Percentiles rank a stretch among this genome's conserved stretches.
Conservation (phyloP, 2,888 invertebrate genomes). For the Philonicus albiceps region DNA sequence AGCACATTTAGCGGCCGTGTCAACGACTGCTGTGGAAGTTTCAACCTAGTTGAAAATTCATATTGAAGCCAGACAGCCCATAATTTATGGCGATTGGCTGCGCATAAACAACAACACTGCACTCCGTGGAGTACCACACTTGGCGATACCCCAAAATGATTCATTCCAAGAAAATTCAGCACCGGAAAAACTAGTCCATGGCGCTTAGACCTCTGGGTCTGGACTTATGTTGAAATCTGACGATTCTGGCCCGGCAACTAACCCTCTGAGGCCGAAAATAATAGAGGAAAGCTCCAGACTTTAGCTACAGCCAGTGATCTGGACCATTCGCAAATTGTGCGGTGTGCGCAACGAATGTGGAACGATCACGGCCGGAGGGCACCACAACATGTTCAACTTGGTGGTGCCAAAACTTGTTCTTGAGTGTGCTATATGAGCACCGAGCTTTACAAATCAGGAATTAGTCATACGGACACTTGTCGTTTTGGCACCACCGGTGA, state of each 20-base stretch:
- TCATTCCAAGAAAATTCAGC: slow-evolving; percentile 45
- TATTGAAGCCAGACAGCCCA: neutral
- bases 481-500: slow-evolving; percentile 30
- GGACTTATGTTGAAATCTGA: slow-evolving; percentile 34
- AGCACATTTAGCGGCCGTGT: neutral
- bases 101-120: slow-evolving; percentile 1
- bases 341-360: neutral
- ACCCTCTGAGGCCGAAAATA: slow-evolving; percentile 12
- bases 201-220: slow-evolving; percentile 15
- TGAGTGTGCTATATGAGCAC: slow-evolving; percentile 19
- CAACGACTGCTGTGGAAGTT: neutral
- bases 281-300: slow-evolving; percentile 19
- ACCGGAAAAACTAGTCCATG: slow-evolving; percentile 33
- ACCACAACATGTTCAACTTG: neutral
- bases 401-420: slow-evolving; percentile 2
- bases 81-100: slow-evolving; percentile 20
- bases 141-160: slow-evolving; percentile 43
- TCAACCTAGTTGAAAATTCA: neutral
- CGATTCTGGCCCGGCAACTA: neutral
- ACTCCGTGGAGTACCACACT: slow-evolving; percentile 12
- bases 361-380: neutral
- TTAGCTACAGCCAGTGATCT: neutral
- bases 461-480: slow-evolving; percentile 41
- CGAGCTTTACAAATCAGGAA: slow-evolving; percentile 38
- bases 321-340: neutral